Evolutionary conservation across 2,113 vertebrate species (phyloP).

Genomic region (Sebastes schlegelii): DNA sequence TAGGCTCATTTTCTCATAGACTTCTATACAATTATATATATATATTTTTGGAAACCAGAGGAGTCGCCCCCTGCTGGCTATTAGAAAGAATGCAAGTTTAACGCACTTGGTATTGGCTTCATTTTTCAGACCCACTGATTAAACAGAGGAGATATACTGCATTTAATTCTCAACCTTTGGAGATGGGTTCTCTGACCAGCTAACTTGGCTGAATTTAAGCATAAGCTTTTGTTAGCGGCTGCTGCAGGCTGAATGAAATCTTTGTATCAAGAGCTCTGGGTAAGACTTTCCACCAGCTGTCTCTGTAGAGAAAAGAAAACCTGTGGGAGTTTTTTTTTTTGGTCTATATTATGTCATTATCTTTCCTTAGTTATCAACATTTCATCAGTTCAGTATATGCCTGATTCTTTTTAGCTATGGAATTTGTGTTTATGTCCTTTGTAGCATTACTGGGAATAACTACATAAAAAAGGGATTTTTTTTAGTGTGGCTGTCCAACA

Average conservation of each 20-base stretch:
- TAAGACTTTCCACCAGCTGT: background rate
- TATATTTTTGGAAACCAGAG: no score
- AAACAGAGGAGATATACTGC: background rate
- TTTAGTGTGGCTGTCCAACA: no score
- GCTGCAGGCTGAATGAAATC: conserved; percentile 7
- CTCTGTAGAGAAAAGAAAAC: background rate
- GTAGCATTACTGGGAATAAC: no score
- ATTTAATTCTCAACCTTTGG: background rate
- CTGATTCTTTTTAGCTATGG: no score
- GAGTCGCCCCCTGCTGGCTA: no score
- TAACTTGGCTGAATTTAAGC: conserved; percentile 5
- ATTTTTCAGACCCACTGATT: no score
- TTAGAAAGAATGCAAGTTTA: no score
- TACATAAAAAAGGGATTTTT: no score
- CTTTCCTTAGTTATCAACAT: background rate
- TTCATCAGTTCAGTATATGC: background rate
- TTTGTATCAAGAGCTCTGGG: background rate
- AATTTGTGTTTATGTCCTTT: background rate
- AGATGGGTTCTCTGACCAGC: background rate
- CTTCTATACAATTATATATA: no score
- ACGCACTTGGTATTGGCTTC: no score
- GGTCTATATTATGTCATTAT: background rate
- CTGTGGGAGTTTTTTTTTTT: background rate
- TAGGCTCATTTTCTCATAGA: no score
- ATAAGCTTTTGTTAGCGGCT: background rate